Evolutionary conservation across 35 echinoderm and acorn worm species (phyloP).

Genomic region (Heliocidaris erythrogramma): DNA sequence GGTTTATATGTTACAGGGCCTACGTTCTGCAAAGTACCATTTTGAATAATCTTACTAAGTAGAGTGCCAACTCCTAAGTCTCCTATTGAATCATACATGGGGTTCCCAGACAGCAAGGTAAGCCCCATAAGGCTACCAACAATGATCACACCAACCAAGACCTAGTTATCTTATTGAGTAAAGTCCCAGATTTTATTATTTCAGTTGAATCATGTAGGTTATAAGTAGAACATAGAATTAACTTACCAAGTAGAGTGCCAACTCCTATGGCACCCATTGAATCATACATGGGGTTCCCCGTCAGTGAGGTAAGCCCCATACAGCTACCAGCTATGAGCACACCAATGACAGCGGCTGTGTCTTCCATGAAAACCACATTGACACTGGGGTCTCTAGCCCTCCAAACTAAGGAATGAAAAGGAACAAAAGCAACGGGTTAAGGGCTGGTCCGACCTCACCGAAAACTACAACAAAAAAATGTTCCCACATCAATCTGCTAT

Average conservation of each 20-base stretch:
- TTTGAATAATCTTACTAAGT: slow-evolving; percentile 54
- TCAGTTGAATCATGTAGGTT: neutral
- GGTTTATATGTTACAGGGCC: no score
- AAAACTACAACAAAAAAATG: neutral
- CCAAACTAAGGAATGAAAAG: slow-evolving; percentile 57
- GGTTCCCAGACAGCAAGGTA: slow-evolving; percentile 79
- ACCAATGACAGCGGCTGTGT: slow-evolving; percentile 83
- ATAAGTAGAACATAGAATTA: neutral
- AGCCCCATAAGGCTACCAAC: slow-evolving; percentile 78
- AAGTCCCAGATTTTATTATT: neutral
- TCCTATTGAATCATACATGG: slow-evolving; percentile 86
- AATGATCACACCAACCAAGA: slow-evolving; percentile 73
- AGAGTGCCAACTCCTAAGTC: slow-evolving; percentile 73
- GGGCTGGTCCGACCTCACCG: neutral
- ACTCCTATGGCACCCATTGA: slow-evolving; percentile 76
- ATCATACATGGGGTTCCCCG: slow-evolving; percentile 94
- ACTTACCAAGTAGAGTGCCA: slow-evolving; percentile 79
- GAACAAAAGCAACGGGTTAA: neutral
- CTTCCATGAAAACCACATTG: slow-evolving; percentile 92
- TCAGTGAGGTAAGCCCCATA: slow-evolving; percentile 89
- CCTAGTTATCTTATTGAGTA: slow-evolving; percentile 57
- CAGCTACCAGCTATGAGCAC: slow-evolving; percentile 79
- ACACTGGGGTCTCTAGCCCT: slow-evolving; percentile 86
- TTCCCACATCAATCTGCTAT: neutral
- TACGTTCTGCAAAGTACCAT: no score